Evolutionary conservation across 2,113 vertebrate genomes (phyloP).

Genomic region (Phrynocephalus versicolor): DNA sequence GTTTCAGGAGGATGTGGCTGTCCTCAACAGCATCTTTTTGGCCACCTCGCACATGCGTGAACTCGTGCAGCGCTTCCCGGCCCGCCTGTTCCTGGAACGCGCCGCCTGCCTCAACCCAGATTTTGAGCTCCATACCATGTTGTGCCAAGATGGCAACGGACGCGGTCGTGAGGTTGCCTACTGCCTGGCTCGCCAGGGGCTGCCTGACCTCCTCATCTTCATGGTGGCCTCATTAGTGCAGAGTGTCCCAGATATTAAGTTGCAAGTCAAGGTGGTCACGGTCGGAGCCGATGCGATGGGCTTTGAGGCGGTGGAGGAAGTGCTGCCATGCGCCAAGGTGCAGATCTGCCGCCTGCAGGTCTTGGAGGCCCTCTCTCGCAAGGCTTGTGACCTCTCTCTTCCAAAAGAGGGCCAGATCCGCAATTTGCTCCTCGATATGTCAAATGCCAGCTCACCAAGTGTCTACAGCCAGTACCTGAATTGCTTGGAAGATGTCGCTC

Average conservation of each 20-base stretch:
- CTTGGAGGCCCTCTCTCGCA: slow-evolving; percentile 26
- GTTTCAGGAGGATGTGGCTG: slow-evolving; percentile 40
- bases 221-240: slow-evolving; percentile 41
- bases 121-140: slow-evolving; percentile 41
- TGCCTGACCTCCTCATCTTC: slow-evolving; percentile 32
- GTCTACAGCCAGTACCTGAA: slow-evolving; percentile 42
- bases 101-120: slow-evolving; percentile 10
- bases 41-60: slow-evolving; percentile 27
- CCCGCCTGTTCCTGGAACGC: slow-evolving; percentile 34
- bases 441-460: slow-evolving; percentile 11
- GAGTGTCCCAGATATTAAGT: slow-evolving; percentile 37
- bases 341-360: slow-evolving; percentile 42
- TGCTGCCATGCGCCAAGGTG: slow-evolving; percentile 33
- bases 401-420: slow-evolving; percentile 4
- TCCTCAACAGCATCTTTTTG: slow-evolving; percentile 45
- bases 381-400: not conserved
- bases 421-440: slow-evolving; percentile 36
- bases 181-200: slow-evolving; percentile 23
- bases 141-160: slow-evolving; percentile 38
- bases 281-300: slow-evolving; percentile 16
- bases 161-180: slow-evolving; percentile 38
- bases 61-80: slow-evolving; percentile 23
- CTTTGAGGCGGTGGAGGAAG: slow-evolving; percentile 22
- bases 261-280: slow-evolving; percentile 16
- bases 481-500: slow-evolving; percentile 16